These are phyloP conservation scores for Drosophila lini DNA, from an alignment of 1,140 invertebrate genomes.

Conservation along the genomic window DNA sequence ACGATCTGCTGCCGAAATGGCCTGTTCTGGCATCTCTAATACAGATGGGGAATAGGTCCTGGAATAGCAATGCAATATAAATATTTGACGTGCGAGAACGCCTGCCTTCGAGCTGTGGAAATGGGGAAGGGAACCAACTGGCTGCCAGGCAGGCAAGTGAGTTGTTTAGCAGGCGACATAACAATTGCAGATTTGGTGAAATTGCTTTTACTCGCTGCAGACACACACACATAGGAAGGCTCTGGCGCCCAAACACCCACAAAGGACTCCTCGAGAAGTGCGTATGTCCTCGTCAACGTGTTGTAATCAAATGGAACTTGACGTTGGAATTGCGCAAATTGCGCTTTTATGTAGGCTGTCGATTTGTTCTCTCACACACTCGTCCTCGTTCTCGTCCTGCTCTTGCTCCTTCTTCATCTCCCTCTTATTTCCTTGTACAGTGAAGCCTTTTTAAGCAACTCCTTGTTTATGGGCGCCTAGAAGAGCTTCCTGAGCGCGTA, in stretches of 20 bases:
- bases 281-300: conserved; percentile 67
- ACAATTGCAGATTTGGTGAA: conserved; percentile 83
- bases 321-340: conserved; percentile 78
- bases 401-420: neutral
- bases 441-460: conserved; percentile 11
- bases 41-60: conserved; percentile 5
- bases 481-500: neutral
- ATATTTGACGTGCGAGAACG: conserved; percentile 81
- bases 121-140: conserved; percentile 19
- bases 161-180: conserved; percentile 81
- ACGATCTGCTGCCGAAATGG: neutral
- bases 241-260: conserved; percentile 11
- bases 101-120: conserved; percentile 62
- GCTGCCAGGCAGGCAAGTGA: conserved; percentile 45
- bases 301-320: conserved; percentile 81
- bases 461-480: conserved; percentile 1
- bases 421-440: conserved; percentile 17
- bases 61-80: conserved; percentile 69
- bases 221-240: conserved; percentile 4
- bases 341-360: conserved; percentile 80
- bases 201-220: conserved; percentile 69
- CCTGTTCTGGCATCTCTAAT: conserved; percentile 5
- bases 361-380: conserved; percentile 39
- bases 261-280: conserved; percentile 34
- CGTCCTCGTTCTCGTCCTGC: neutral